Conservation (phyloP, 1,140 invertebrate genomes). For the Dendroctonus valens region DNA sequence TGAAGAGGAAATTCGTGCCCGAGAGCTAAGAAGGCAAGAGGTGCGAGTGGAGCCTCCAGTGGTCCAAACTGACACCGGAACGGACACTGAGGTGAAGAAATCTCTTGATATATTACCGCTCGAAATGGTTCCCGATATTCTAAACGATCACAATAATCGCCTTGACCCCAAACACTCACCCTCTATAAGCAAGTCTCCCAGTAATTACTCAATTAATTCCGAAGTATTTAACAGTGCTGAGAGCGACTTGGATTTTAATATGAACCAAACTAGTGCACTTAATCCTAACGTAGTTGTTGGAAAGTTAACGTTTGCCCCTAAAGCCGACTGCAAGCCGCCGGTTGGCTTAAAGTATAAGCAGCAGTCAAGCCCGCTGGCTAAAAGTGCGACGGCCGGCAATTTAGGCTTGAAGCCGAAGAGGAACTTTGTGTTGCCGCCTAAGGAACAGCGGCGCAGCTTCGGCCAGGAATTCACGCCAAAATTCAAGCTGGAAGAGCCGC, state of each 20-base stretch:
- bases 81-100: conserved; percentile 72
- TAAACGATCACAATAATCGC: conserved; percentile 22
- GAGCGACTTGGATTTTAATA: conserved; percentile 40
- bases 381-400: conserved; percentile 38
- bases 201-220: conserved; percentile 41
- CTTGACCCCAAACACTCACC: conserved; percentile 14
- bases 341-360: background rate
- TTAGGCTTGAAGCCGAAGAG: conserved; percentile 25
- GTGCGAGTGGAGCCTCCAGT: conserved; percentile 64
- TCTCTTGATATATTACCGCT: conserved; percentile 38
- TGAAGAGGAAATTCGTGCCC: conserved; percentile 64
- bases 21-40: conserved; percentile 67
- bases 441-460: conserved; percentile 41
- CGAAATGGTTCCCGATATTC: conserved; percentile 36
- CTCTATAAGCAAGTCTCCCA: conserved; percentile 37
- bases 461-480: conserved; percentile 42
- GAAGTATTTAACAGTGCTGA: conserved; percentile 46
- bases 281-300: conserved; percentile 32
- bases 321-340: conserved; percentile 11
- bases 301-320: conserved; percentile 33
- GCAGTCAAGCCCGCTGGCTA: conserved; percentile 26
- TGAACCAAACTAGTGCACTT: conserved; percentile 29
- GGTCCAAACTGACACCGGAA: conserved; percentile 65
- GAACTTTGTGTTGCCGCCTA: conserved; percentile 46
- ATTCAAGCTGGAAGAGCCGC: conserved; percentile 43